Evolutionary conservation across 1,140 invertebrate species (phyloP), one percentile per base, ranked within the genome.

Genomic region (Chelonus insularis): DNA sequence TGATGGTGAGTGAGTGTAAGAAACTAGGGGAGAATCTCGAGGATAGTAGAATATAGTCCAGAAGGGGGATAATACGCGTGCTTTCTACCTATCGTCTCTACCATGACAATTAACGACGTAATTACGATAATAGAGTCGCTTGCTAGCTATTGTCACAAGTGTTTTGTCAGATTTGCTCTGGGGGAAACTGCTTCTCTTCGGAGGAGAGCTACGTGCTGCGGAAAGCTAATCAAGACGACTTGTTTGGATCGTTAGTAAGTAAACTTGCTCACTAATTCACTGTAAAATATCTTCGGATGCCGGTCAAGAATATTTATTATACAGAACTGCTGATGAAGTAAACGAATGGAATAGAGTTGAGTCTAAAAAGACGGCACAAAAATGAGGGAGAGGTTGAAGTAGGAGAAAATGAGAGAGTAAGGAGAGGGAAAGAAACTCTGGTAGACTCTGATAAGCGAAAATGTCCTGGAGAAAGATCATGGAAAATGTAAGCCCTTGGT

Each of bases 41-140:
- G 25, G 3, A 29, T 3, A 29, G 25, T 3, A 11, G n/a, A 8
- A 43, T 14, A 39, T 9, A 39, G 14, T 20, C 41, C 45, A 58
- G 12, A 45, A 39, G 12, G 9, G 9, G 1, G 36, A 11, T 11
- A 14, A n/a, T 4, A n/a, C 12, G 36, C 12, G 9, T 39, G 41
- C n/a, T 16, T 18, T 43, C 16, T 16, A 16, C 8, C 5, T 4
- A 16, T 14, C 41, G 1, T 39, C 37, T 12, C 36, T 36, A 18
- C 25, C 14, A 57, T 25, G 39, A 32, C 39, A 20, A 47, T 57
- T 29, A 45, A 45, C 45, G 45, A 57, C 25, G 39, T 47, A 45
- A 47, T 43, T 43, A 18, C 41, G 41, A 43, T 43, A 43, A 43
- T 43, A 16, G 41, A 43, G 18, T 43, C 41, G 41, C 41, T 43